A percentile compares a stretch with the other conserved stretches of the same genome.
Evolutionary conservation across 2,797 vertebrate genomes (phyloP).

Genomic region (Natrix natrix): DNA sequence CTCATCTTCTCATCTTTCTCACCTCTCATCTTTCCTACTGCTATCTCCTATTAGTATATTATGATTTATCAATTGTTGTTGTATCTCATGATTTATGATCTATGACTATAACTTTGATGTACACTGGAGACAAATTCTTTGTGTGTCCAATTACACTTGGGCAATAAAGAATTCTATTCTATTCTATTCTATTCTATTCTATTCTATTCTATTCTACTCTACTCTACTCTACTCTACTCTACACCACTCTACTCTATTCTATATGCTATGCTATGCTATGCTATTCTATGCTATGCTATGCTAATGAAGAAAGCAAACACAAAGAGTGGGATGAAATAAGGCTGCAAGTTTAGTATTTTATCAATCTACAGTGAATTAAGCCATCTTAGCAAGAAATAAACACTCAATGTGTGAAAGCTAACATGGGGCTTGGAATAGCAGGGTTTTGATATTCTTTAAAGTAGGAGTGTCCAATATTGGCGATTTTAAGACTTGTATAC

Average conservation of each 20-base stretch:
- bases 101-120: background rate
- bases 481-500: background rate
- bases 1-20: background rate
- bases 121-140: background rate
- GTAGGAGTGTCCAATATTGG: background rate
- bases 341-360: background rate
- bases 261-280: too few species aligned
- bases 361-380: background rate
- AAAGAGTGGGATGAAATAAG: background rate
- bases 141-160: background rate
- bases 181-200: background rate
- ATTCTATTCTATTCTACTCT: background rate
- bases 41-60: background rate
- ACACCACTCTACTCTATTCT: background rate
- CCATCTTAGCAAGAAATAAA: background rate
- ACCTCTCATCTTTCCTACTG: background rate
- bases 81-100: background rate
- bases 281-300: too few species aligned
- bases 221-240: background rate
- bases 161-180: background rate
- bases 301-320: background rate
- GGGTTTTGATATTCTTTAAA: background rate
- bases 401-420: background rate
- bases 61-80: background rate
- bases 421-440: background rate